A percentile compares a stretch with the other conserved stretches of the same genome.
These are phyloP conservation scores for Nymphalis urticae DNA, from an alignment of 2,888 invertebrate genomes.

Conservation along the genomic window DNA sequence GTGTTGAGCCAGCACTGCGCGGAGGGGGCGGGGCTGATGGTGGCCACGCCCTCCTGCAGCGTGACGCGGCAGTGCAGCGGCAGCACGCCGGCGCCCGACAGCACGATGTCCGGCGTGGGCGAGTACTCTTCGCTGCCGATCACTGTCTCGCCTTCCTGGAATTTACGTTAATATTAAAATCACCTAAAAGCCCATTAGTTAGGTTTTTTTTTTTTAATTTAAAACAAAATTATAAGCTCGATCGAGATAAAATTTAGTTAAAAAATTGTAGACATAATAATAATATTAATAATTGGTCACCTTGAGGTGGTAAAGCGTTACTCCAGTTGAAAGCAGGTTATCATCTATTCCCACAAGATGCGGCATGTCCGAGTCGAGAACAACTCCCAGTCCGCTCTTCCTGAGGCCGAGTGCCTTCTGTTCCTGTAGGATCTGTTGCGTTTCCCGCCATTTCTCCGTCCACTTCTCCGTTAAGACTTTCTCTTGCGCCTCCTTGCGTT, in stretches of 20 bases:
- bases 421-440: conserved; percentile 93
- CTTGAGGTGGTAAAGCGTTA: conserved; percentile 94
- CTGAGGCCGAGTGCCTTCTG: conserved; percentile 92
- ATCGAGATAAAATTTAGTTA: too few species aligned
- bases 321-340: conserved; percentile 93
- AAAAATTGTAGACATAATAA: too few species aligned
- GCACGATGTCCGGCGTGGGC: conserved; percentile 88
- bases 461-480: conserved; percentile 94
- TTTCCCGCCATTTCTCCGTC: conserved; percentile 96
- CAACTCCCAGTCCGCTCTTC: conserved; percentile 93
- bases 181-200: not conserved
- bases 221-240: too few species aligned
- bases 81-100: conserved; percentile 88
- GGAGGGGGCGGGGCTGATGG: conserved; percentile 85
- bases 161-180: not conserved
- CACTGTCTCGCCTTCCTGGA: conserved; percentile 90
- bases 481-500: conserved; percentile 95
- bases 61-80: conserved; percentile 89
- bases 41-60: conserved; percentile 87
- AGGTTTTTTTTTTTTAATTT: too few species aligned
- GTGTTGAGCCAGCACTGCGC: conserved; percentile 93
- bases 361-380: conserved; percentile 94
- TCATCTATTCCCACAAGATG: conserved; percentile 96
- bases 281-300: too few species aligned
- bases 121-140: conserved; percentile 90